Conservation (phyloP, 2,113 vertebrate genomes). For the Dicentrarchus labrax region DNA sequence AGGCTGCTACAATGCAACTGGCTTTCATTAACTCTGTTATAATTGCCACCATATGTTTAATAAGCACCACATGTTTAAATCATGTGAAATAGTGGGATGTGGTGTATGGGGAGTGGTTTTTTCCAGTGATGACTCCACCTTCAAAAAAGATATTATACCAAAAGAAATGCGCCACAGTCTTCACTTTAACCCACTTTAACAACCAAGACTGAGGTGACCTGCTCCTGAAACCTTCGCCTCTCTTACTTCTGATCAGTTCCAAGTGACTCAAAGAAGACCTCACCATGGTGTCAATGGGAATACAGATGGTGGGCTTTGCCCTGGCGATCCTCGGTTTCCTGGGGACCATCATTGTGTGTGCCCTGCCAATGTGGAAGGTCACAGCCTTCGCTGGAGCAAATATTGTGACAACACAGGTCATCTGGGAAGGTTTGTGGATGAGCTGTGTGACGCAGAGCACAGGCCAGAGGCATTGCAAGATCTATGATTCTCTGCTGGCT, state of each 20-base stretch:
- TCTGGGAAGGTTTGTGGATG: conserved; percentile 88
- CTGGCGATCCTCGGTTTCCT: conserved; percentile 77
- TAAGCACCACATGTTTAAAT: no score
- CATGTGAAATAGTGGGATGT: no score
- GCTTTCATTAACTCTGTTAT: neutral
- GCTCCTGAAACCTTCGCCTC: neutral
- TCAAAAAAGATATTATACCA: conserved; percentile 36
- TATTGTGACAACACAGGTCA: conserved; percentile 85
- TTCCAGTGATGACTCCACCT: conserved; percentile 71
- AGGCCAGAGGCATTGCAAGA: conserved; percentile 87
- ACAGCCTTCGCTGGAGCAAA: conserved; percentile 85
- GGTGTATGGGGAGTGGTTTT: no score
- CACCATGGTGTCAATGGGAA: conserved; percentile 83
- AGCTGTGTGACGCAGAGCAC: conserved; percentile 86
- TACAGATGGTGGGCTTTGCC: conserved; percentile 83
- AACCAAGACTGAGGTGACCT: conserved; percentile 23
- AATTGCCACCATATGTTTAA: no score
- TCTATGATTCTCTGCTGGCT: conserved; percentile 84
- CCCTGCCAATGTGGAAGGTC: conserved; percentile 85
- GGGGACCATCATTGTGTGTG: conserved; percentile 78
- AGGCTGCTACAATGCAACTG: neutral
- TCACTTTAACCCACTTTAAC: neutral
- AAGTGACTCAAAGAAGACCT: conserved; percentile 20
- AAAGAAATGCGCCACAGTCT: neutral
- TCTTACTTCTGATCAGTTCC: neutral